These are phyloP conservation scores for Drosophila bunnanda DNA, from an alignment of 2,888 invertebrate species.

Conservation along the genomic window DNA sequence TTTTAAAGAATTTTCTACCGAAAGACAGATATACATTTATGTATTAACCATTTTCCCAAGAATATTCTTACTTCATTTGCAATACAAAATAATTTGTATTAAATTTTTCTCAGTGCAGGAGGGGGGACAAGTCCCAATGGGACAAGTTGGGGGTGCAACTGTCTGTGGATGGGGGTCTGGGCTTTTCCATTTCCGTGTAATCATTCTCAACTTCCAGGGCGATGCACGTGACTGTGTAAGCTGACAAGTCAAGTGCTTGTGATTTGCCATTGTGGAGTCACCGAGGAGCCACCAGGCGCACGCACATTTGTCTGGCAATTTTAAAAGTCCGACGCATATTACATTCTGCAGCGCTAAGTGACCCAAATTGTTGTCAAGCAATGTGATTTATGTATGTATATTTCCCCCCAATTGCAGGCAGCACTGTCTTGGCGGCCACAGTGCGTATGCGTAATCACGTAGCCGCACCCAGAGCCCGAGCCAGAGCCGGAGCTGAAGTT, in stretches of 20 bases:
- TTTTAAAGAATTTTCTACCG: too few relatives aligned
- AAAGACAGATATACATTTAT: too few relatives aligned
- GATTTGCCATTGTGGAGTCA: conserved; percentile 56
- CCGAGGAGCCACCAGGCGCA: conserved; percentile 27
- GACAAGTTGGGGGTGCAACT: background rate
- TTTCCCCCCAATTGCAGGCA: background rate
- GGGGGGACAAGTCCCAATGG: conserved; percentile 23
- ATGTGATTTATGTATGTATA: conserved; percentile 30
- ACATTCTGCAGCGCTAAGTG: conserved; percentile 62
- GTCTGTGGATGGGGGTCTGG: conserved; percentile 10
- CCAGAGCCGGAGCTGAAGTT: background rate
- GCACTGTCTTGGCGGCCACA: conserved; percentile 25
- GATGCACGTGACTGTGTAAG: conserved; percentile 37
- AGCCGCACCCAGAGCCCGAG: conserved; percentile 14
- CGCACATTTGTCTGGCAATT: conserved; percentile 63
- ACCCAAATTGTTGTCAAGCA: conserved; percentile 65
- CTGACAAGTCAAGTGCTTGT: conserved; percentile 47
- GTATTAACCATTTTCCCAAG: too few relatives aligned
- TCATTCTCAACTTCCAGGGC: conserved; percentile 39
- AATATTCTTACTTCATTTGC: background rate
- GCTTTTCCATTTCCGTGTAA: conserved; percentile 39
- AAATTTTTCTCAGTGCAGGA: conserved; percentile 11
- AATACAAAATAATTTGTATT: background rate
- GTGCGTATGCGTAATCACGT: conserved; percentile 66
- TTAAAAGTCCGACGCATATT: conserved; percentile 59